A percentile compares a stretch with the other conserved stretches of the same genome.
phyloP scores from a whole-genome alignment of 2,888 invertebrate genomes.

The Nomada lathburiana region DNA sequence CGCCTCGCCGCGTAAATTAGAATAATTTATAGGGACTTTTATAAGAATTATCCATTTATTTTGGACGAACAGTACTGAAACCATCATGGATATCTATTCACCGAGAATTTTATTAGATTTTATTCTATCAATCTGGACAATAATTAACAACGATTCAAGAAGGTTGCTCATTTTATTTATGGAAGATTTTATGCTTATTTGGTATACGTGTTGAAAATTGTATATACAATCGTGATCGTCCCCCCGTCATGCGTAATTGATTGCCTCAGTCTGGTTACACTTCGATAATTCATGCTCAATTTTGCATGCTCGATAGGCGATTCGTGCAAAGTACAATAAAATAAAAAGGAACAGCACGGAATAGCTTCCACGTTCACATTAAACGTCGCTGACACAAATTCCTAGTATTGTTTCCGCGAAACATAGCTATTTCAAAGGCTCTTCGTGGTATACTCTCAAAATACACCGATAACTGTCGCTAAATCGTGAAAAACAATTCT shows the following conservation, averaged over 20 bases:
- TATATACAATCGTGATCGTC: too few relatives aligned
- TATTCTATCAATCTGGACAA: too few relatives aligned
- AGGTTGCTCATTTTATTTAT: too few relatives aligned
- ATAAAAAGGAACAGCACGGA: conserved; percentile 20
- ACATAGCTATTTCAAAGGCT: not conserved
- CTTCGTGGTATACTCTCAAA: not conserved
- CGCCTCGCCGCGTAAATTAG: conserved; percentile 3
- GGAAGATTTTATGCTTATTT: too few relatives aligned
- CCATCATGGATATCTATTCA: not conserved
- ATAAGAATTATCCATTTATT: not conserved
- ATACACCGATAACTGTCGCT: not conserved
- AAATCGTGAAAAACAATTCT: not conserved
- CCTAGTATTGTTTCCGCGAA: conserved; percentile 18
- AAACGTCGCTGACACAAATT: conserved; percentile 24
- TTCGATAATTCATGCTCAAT: not conserved
- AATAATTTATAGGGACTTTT: conserved; percentile 1
- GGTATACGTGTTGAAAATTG: too few relatives aligned
- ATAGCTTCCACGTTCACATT: conserved; percentile 30
- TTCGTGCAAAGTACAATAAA: not conserved
- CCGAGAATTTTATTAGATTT: too few relatives aligned
- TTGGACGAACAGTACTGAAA: conserved; percentile 7
- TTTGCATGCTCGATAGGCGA: not conserved
- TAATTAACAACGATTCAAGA: too few relatives aligned
- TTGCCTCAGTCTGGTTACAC: too few relatives aligned
- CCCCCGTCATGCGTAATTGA: too few relatives aligned